Evolutionary conservation across 2,888 invertebrate species (phyloP).

Genomic region (Beris morrisii): DNA sequence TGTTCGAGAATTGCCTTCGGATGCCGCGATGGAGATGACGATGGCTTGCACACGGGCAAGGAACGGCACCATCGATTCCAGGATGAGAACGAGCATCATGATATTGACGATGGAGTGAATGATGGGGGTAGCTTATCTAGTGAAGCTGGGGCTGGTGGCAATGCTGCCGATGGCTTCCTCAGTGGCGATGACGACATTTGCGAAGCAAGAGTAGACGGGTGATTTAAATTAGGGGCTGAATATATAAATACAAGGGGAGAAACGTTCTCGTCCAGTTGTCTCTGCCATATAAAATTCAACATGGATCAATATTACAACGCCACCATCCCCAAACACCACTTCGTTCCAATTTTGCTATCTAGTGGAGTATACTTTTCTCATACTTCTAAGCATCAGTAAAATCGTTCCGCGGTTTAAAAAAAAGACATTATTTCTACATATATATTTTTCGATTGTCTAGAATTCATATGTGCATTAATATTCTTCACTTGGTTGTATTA

Average conservation of each 20-base stretch:
- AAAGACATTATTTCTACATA: too few species aligned
- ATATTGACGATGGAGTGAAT: background rate
- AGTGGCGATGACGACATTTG: background rate
- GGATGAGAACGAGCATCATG: background rate
- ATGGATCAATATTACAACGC: slow-evolving; percentile 20
- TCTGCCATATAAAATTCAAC: background rate
- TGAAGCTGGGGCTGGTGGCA: background rate
- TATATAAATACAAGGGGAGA: slow-evolving; percentile 19
- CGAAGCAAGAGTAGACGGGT: slow-evolving; percentile 3
- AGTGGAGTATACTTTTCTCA: background rate
- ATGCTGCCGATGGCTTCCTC: background rate
- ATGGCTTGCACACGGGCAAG: too few species aligned
- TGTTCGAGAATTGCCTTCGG: too few species aligned
- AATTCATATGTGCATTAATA: too few species aligned
- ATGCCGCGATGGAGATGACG: too few species aligned
- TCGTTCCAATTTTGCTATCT: background rate
- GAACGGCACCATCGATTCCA: background rate
- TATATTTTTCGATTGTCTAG: too few species aligned
- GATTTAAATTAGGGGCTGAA: slow-evolving; percentile 21
- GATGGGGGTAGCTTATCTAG: background rate
- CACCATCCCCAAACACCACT: background rate
- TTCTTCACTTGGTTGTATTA: too few species aligned
- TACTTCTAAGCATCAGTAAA: too few species aligned
- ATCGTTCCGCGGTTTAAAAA: too few species aligned
- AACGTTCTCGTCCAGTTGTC: slow-evolving; percentile 1